Base-by-base conservation (phyloP, 2,113 vertebrate genomes). In the Anas platyrhynchos region DNA sequence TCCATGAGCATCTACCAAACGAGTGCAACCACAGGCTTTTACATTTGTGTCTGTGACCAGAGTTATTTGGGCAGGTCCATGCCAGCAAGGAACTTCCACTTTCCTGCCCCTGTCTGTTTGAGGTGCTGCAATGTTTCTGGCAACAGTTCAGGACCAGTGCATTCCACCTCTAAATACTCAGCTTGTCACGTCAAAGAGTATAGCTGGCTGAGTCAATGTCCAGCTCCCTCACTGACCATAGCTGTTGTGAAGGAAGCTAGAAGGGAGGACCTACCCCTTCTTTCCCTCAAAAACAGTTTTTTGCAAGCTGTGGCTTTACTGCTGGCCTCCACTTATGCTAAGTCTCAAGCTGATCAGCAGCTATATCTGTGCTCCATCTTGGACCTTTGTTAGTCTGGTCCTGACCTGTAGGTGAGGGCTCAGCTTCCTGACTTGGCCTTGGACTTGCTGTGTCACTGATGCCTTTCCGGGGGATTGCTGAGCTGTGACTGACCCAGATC, bases 291-390 rank as follows among this genome's bases (percentile, higher is more conserved):
- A 21, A 77, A 17, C 11, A 7, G 3, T 11, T 81, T 72, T 77
- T 77, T 32, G 52, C 26, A 56, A 67, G 17, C 15, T 43, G 38
- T 54, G 36, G 6, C 63, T 86, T 63, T 66, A 41, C 6, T 0
- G 0, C 61, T 82, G 0, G 0, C 36, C 31, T 22, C 9, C 0
- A 4, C 27, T 38, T 22, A 36, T 9, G 32, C 9, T 65, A 8
- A 23, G 17, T 4, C 1, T 3, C 63, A 65, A 65, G 48, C 38
- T 81, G 72, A 83, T 34, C 43, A 21, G 36, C 36, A 43, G 79
- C 22, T 59, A 31, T 7, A 2, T 11, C 54, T 79, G n/a, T 7
- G 6, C 20, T n/a, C 5, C 1, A 13, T 22, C 29, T 83, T 3
- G 0, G 10, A 56, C 17, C 27, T 67, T 83, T 4, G 9, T 34